Conservation (phyloP, 2,888 invertebrate genomes). For the Rhamnusium bicolor region DNA sequence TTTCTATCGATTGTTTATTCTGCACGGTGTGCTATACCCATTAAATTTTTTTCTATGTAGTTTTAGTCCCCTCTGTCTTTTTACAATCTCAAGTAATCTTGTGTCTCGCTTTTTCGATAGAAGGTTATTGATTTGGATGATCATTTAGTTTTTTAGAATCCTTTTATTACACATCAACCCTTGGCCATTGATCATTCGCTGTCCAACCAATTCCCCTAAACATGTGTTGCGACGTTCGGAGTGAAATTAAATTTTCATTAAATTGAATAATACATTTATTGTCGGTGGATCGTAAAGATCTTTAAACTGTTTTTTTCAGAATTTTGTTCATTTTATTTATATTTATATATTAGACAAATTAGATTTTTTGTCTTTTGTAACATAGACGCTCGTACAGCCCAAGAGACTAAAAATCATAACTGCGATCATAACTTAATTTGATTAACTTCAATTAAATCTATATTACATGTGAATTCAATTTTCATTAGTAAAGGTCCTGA, state of each 20-base stretch:
- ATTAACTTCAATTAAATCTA: no score
- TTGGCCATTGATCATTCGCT: slow-evolving; percentile 48
- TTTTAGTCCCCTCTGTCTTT: slow-evolving; percentile 57
- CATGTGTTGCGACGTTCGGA: slow-evolving; percentile 2
- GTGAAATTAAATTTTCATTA: slow-evolving; percentile 17
- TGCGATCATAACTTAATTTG: no score
- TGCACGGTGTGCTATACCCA: slow-evolving; percentile 59
- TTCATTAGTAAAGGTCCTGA: no score
- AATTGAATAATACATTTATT: slow-evolving; percentile 3
- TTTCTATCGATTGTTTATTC: slow-evolving; percentile 64
- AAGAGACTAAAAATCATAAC: no score
- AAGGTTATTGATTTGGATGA: slow-evolving; percentile 65
- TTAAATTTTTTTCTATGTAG: slow-evolving; percentile 59
- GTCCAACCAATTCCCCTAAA: slow-evolving; percentile 23
- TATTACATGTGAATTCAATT: no score
- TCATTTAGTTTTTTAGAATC: slow-evolving; percentile 55
- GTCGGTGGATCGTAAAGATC: neutral
- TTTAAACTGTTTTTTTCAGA: neutral
- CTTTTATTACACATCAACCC: slow-evolving; percentile 35
- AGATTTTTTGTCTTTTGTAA: no score
- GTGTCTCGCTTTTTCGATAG: slow-evolving; percentile 65
- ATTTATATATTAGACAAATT: no score
- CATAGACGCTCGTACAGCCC: no score
- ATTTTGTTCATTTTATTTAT: neutral
- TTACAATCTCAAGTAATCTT: slow-evolving; percentile 59